Conservation (phyloP, 2,113 vertebrate genomes). For the Chlamydotis undulata region DNA sequence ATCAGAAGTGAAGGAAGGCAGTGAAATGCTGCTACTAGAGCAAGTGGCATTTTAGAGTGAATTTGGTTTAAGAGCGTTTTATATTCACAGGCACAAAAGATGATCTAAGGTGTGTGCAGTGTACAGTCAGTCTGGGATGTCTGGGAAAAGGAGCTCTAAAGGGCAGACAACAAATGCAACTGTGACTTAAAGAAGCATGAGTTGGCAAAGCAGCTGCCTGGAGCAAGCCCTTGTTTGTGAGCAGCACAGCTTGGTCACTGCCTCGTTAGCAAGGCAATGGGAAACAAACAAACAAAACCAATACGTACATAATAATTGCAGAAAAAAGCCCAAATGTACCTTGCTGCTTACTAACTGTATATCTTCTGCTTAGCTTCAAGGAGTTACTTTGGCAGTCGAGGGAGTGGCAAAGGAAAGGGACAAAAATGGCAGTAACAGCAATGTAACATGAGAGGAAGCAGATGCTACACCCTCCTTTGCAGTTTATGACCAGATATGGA, state of each 20-base stretch:
- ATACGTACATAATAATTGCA: not conserved
- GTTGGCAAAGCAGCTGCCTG: not conserved
- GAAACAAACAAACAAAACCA: not conserved
- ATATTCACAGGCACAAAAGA: not conserved
- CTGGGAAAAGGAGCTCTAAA: not conserved
- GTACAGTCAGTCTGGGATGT: not conserved
- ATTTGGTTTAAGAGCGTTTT: not conserved
- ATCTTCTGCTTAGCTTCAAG: not conserved
- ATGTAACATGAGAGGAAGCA: not conserved
- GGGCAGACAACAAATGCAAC: not conserved
- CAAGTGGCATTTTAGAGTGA: not conserved
- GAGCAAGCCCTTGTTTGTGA: not conserved
- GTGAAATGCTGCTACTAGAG: not conserved
- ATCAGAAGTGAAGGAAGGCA: not conserved
- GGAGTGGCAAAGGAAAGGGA: not conserved
- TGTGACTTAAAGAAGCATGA: not conserved
- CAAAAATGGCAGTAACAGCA: not conserved
- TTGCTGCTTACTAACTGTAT: not conserved
- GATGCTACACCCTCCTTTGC: not conserved
- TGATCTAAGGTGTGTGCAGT: not conserved
- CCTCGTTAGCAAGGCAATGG: not conserved
- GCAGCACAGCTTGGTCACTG: not conserved
- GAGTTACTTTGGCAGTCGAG: not conserved
- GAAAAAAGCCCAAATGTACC: not conserved
- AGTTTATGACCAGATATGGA: constrained; percentile 8